Conservation (phyloP, 2,797 vertebrate species). For the Glyptemys insculpta region DNA sequence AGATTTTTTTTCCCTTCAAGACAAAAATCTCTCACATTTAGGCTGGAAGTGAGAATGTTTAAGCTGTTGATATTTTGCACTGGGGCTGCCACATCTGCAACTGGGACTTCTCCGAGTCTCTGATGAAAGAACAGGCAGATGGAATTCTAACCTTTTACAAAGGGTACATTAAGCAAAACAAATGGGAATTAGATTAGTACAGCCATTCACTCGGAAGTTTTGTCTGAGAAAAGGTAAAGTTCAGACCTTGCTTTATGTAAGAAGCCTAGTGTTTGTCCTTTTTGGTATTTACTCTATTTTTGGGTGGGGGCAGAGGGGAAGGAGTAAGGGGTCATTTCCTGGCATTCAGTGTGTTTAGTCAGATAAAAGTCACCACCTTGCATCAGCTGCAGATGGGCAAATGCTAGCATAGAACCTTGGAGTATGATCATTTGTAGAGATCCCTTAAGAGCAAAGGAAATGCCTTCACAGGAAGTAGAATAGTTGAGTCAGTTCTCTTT, state of each 20-base stretch:
- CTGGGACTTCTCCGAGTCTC: slow-evolving; percentile 43
- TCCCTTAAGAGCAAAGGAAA: background rate
- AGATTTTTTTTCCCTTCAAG: slow-evolving; percentile 7
- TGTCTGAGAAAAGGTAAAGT: slow-evolving; percentile 42
- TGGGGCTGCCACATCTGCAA: slow-evolving; percentile 66
- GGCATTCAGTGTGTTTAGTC: background rate
- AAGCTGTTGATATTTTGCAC: slow-evolving; percentile 47
- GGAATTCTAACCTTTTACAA: slow-evolving; percentile 76
- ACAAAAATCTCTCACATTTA: slow-evolving; percentile 48
- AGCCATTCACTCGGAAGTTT: slow-evolving; percentile 27
- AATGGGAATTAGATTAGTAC: slow-evolving; percentile 69
- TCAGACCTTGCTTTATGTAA: slow-evolving; percentile 37
- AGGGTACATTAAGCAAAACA: slow-evolving; percentile 54
- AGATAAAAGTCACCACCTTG: slow-evolving; percentile 16
- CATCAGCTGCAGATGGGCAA: background rate
- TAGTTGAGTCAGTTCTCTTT: background rate
- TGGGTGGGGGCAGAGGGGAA: background rate
- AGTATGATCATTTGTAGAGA: background rate
- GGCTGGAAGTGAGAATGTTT: slow-evolving; percentile 46
- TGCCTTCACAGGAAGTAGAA: background rate
- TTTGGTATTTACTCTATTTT: slow-evolving; percentile 28
- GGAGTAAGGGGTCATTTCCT: background rate
- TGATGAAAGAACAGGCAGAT: slow-evolving; percentile 66
- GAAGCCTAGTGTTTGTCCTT: slow-evolving; percentile 4
- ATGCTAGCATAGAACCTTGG: background rate